Evolutionary conservation across 2,113 vertebrate genomes (phyloP), one percentile per base, ranked within the genome.

Genomic region (Cyanistes caeruleus): DNA sequence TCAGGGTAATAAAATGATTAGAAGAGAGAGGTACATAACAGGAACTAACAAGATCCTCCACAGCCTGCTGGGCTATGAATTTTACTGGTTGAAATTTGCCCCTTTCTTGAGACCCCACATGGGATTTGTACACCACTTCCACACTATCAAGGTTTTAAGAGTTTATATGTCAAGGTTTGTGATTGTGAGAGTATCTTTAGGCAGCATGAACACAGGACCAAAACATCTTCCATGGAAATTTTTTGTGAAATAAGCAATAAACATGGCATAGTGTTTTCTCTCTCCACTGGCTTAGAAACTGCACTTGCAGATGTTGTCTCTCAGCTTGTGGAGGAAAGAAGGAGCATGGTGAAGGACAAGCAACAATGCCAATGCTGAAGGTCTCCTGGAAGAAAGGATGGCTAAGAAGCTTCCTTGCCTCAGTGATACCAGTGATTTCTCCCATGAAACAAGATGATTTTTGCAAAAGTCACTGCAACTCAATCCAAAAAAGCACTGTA

Each of bases 1-100:
- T 96, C 91, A 83, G 39, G 43, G 91, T 65, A 96, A 96, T 95
- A 87, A 96, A 95, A 94, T 76, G 27, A 77, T 37, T 88, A 63
- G 79, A 70, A 70, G 59, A 93, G 58, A 87, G 63, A 94, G 17
- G 55, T 62, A 43, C 41, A 49, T 75, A 94, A 80, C 59, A 76
- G 51, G 43, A 77, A 86, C 68, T 53, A 85, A 88, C 59, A 87
- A 82, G 59, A 91, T 70, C 46, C 43, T 85, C 84, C 63, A 58
- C 49, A 95, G 41, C 78, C 62, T 87, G 72, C 78, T 93, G 78
- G 62, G 89, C 65, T 28, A 85, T 84, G 46, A 82, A 95, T 93
- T 82, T 85, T 65, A 49, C 53, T 65, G 58, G 65, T 64, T 87
- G 58, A 94, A 94, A 85, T 77, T 33, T 95, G 75, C 46, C 81